Evolutionary conservation across 2,888 invertebrate species (phyloP), one percentile per base, ranked within the genome.

Genomic region (Melipona bicolor): DNA sequence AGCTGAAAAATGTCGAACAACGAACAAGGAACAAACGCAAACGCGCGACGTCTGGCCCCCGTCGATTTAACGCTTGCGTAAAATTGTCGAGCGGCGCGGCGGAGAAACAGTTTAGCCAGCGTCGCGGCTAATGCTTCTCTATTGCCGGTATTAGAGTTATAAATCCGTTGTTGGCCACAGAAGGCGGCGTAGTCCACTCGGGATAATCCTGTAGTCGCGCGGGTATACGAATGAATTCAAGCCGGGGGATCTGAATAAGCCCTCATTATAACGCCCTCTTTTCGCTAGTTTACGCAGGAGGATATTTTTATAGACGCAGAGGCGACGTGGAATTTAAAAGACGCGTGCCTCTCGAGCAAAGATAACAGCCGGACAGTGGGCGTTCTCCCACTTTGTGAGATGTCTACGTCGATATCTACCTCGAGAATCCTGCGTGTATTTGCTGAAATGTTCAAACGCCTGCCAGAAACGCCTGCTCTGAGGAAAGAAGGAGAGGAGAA

Each of bases 101-200:
- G 72, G 77, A 84, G 77, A 71, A 68, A 43, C 52, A 83, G 71
- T 84, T 86, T 77, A 86, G 83, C 74, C 73, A 71, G 61, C 59
- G 32, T 61, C 65, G 52, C 61, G 77, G 62, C 64, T 87, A 89
- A 89, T 87, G 78, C 88, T 86, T 84, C 82, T 84, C 86, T 88
- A 88, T 82, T 83, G 83, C 83, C 76, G 62, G 83, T 76, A 86
- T 85, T 83, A 83, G 82, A 85, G 83, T 88, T 89, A 89, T 89
- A 89, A 89, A 89, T 89, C 82, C 89, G 77, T 74, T 84, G 89
- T 85, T 77, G 65, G 65, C 56, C 62, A 80, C 89, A 87, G 83
- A 86, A 76, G 81, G 79, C 64, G 76, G 74, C 67, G 68, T 80
- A 84, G 80, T 85, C 75, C 76, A 68, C 68, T 62, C 65, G 43